These are phyloP conservation scores for Penaeus chinensis DNA, from an alignment of 1,140 invertebrate species.

Conservation along the genomic window DNA sequence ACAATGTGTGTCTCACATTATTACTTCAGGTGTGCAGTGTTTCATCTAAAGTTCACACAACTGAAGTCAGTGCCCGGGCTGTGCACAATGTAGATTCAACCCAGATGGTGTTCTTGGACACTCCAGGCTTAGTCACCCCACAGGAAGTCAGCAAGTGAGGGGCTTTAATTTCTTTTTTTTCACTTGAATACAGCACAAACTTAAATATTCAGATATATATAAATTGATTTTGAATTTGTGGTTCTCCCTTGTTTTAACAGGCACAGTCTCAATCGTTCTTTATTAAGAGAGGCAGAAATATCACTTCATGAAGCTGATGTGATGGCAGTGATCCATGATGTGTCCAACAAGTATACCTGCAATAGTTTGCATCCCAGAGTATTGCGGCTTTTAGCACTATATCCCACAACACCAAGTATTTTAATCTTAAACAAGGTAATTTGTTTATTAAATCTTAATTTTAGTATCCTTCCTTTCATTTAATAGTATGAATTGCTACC, in stretches of 20 bases:
- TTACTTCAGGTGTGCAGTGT: conserved; percentile 82
- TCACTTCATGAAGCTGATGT: conserved; percentile 82
- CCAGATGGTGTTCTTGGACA: conserved; percentile 90
- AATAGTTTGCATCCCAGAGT: conserved; percentile 78
- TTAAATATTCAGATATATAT: background rate
- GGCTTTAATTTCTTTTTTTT: background rate
- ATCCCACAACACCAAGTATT: conserved; percentile 78
- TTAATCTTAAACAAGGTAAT: conserved; percentile 89
- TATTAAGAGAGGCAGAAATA: conserved; percentile 75
- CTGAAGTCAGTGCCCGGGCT: conserved; percentile 78
- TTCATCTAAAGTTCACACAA: conserved; percentile 92
- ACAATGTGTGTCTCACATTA: conserved; percentile 13
- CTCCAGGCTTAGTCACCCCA: conserved; percentile 81
- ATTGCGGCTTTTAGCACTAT: conserved; percentile 76
- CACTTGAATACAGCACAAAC: no score
- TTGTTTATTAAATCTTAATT: conserved; percentile 45
- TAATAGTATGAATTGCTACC: no score
- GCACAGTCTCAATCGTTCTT: conserved; percentile 72
- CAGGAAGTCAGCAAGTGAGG: conserved; percentile 76
- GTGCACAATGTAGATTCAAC: conserved; percentile 79
- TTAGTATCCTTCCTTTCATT: background rate
- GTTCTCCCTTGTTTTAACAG: conserved; percentile 63
- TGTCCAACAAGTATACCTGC: conserved; percentile 77
- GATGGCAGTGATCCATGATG: conserved; percentile 88
- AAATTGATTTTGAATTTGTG: no score